phyloP scores from a whole-genome alignment of 1,140 invertebrate genomes.

The Bombus sibiricus region DNA sequence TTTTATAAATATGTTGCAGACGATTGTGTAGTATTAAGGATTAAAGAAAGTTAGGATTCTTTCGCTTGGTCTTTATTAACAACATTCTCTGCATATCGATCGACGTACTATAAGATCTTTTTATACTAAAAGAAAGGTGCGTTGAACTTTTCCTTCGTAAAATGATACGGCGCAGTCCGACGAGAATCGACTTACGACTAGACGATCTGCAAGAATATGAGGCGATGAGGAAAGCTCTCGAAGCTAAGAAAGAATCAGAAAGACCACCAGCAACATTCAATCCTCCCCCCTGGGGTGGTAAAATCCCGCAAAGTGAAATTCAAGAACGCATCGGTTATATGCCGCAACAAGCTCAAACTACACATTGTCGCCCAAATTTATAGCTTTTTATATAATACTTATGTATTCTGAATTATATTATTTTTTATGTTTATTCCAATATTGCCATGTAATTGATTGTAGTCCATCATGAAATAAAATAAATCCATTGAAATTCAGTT shows the following conservation, averaged over 20 bases:
- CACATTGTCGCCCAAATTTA: slow-evolving; percentile 75
- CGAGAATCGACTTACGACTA: slow-evolving; percentile 89
- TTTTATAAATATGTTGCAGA: not conserved
- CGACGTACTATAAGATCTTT: not conserved
- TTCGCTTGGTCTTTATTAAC: not conserved
- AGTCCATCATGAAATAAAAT: not conserved
- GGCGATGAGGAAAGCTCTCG: slow-evolving; percentile 82
- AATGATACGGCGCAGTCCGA: slow-evolving; percentile 91
- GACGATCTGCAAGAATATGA: slow-evolving; percentile 91
- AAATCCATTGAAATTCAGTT: not conserved
- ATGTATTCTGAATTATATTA: not conserved
- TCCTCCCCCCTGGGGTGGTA: slow-evolving; percentile 80
- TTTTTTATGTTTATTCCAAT: not conserved
- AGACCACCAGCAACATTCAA: slow-evolving; percentile 76
- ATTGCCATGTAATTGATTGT: not conserved
- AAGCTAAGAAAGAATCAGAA: slow-evolving; percentile 83
- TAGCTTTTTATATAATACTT: slow-evolving; percentile 29
- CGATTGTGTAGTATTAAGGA: not conserved
- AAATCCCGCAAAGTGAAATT: slow-evolving; percentile 84
- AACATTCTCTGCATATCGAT: not conserved
- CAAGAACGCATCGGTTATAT: slow-evolving; percentile 88
- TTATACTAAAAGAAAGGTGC: slow-evolving; percentile 27
- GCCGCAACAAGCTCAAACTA: slow-evolving; percentile 73
- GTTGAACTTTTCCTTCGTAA: slow-evolving; percentile 63
- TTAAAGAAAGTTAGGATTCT: not conserved